Evolutionary conservation across 1,140 invertebrate genomes (phyloP).

Genomic region (Heliconius himera): DNA sequence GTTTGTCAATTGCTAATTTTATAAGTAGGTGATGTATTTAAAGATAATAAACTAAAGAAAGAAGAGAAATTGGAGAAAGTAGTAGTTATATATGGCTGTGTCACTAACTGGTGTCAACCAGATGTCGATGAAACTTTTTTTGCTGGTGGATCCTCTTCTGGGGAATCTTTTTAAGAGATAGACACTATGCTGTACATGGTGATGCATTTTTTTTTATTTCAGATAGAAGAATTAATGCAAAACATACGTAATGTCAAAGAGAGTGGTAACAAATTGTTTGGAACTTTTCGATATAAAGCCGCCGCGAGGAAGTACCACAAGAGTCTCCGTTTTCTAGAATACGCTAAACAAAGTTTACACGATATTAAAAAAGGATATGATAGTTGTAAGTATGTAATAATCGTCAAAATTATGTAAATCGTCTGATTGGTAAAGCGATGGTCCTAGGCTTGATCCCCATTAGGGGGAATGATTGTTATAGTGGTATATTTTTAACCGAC

Average conservation of each 20-base stretch:
- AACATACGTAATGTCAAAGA: slow-evolving; percentile 54
- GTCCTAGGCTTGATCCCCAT: neutral
- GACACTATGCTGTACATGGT: too few relatives aligned
- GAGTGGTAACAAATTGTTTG: slow-evolving; percentile 56
- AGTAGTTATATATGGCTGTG: too few relatives aligned
- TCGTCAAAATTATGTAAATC: too few relatives aligned
- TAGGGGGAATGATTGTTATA: neutral
- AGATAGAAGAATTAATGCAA: slow-evolving; percentile 54
- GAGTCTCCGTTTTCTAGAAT: slow-evolving; percentile 56
- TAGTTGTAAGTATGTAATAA: slow-evolving; percentile 44
- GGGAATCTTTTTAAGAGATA: too few relatives aligned
- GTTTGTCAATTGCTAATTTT: too few relatives aligned
- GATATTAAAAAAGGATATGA: slow-evolving; percentile 25
- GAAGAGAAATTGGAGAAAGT: too few relatives aligned
- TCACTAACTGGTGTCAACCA: too few relatives aligned
- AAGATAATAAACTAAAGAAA: too few relatives aligned
- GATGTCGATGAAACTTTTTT: too few relatives aligned
- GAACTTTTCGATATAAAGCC: slow-evolving; percentile 43
- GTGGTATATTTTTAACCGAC: too few relatives aligned
- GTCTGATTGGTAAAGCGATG: neutral
- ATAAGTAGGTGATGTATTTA: too few relatives aligned
- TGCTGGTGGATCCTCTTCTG: too few relatives aligned
- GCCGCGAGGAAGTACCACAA: slow-evolving; percentile 64
- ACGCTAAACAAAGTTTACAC: slow-evolving; percentile 31
- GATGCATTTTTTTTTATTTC: slow-evolving; percentile 25